A percentile compares a stretch with the other conserved stretches of the same genome.
These are phyloP conservation scores for Pocota personata DNA, from an alignment of 2,888 invertebrate genomes.

Conservation along the genomic window DNA sequence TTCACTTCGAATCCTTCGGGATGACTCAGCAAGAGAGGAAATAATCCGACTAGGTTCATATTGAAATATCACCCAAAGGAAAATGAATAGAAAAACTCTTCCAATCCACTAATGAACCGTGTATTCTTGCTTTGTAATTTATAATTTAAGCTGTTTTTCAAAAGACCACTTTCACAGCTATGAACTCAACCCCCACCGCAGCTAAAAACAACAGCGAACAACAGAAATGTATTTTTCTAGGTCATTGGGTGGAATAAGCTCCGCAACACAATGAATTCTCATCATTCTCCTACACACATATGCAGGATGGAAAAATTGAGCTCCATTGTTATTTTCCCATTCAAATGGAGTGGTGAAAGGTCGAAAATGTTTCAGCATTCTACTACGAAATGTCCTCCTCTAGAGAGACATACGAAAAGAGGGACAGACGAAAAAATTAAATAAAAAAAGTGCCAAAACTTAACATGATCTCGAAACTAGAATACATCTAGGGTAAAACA, in stretches of 20 bases:
- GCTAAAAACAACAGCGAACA: constrained; percentile 15
- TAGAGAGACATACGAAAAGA: background rate
- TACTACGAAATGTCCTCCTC: background rate
- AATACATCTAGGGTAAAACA: background rate
- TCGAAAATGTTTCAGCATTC: background rate
- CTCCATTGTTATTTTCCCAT: constrained; percentile 11
- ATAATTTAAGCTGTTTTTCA: constrained; percentile 51
- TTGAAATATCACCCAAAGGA: background rate
- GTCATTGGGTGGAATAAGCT: constrained; percentile 45
- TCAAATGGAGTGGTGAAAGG: constrained; percentile 1
- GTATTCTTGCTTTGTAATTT: constrained; percentile 54
- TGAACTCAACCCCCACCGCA: background rate
- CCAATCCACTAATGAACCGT: constrained; percentile 59
- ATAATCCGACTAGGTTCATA: background rate
- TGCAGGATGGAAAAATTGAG: constrained; percentile 9
- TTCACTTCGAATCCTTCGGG: constrained; percentile 9
- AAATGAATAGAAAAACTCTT: constrained; percentile 22
- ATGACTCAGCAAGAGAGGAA: background rate
- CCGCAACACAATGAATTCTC: constrained; percentile 20
- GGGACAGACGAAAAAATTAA: background rate
- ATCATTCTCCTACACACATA: background rate
- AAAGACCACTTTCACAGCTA: constrained; percentile 2
- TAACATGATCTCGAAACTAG: constrained; percentile 21
- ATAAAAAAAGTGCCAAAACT: background rate
- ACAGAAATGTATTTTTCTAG: constrained; percentile 48